Evolutionary conservation across 2,888 invertebrate species (phyloP).

Genomic region (Bibio marci): DNA sequence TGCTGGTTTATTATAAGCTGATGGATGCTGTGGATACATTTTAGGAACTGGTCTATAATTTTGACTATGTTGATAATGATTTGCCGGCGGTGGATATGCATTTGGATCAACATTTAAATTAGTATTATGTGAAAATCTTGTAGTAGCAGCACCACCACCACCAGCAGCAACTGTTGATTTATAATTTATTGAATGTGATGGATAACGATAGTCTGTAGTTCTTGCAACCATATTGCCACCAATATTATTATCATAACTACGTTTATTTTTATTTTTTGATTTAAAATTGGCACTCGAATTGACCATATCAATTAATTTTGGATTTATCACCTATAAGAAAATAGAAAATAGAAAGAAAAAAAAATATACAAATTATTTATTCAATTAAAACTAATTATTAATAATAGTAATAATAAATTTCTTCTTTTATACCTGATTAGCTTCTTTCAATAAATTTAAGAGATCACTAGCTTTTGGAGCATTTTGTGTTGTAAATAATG

Average conservation of each 20-base stretch:
- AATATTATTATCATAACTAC: constrained; percentile 4
- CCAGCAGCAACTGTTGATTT: constrained; percentile 9
- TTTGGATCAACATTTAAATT: constrained; percentile 4
- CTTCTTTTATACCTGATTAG: constrained; percentile 55
- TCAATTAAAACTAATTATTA: neutral
- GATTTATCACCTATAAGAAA: constrained; percentile 51
- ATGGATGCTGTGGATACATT: neutral
- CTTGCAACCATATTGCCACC: neutral
- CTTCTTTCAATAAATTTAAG: constrained; percentile 81
- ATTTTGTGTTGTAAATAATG: constrained; percentile 85
- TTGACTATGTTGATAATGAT: neutral
- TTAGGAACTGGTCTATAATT: neutral
- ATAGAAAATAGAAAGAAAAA: neutral
- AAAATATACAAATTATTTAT: neutral
- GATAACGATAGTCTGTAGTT: neutral
- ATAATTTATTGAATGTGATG: too few species aligned
- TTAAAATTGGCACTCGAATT: constrained; percentile 16
- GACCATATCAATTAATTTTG: constrained; percentile 64
- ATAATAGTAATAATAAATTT: neutral
- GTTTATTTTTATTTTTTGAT: constrained; percentile 3
- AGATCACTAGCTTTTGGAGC: constrained; percentile 82
- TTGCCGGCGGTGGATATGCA: constrained; percentile 26
- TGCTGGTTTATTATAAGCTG: too few species aligned
- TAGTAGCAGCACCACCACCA: constrained; percentile 1
- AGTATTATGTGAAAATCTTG: neutral